These are phyloP conservation scores for Nothoprocta pentlandii DNA, from an alignment of 2,113 vertebrate genomes.

Conservation along the genomic window DNA sequence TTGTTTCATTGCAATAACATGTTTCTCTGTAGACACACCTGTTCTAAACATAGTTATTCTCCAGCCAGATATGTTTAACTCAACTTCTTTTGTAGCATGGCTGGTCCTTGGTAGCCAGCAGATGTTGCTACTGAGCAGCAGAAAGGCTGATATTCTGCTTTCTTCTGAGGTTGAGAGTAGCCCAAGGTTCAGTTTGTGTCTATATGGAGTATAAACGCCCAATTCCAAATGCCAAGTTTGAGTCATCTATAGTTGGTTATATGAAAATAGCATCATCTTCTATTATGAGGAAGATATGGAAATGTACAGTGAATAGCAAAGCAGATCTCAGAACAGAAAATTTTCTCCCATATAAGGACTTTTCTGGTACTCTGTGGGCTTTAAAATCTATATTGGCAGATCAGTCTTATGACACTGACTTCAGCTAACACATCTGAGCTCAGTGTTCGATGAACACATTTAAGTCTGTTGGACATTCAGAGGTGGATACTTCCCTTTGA, in stretches of 20 bases:
- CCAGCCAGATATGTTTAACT: neutral
- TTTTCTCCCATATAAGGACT: neutral
- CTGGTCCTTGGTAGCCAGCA: constrained; percentile 22
- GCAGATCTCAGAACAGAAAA: neutral
- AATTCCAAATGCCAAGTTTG: neutral
- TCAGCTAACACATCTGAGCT: neutral
- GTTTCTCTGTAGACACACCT: neutral
- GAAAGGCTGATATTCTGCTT: neutral
- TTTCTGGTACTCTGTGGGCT: neutral
- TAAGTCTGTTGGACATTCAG: neutral
- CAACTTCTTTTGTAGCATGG: neutral
- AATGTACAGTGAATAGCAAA: neutral
- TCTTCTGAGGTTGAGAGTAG: neutral
- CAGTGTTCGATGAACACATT: neutral
- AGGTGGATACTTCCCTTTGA: neutral
- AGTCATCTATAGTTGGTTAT: neutral
- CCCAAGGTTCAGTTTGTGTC: neutral
- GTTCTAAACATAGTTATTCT: neutral
- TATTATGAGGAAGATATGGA: neutral
- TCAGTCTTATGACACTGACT: neutral
- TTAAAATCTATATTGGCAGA: neutral
- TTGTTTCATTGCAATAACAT: neutral
- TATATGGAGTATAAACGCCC: neutral
- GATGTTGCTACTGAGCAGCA: constrained; percentile 63
- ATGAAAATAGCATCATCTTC: neutral